A percentile compares a stretch with the other conserved stretches of the same genome.
phyloP scores from a whole-genome alignment of 2,888 invertebrate species.

The Parnassius smintheus region DNA sequence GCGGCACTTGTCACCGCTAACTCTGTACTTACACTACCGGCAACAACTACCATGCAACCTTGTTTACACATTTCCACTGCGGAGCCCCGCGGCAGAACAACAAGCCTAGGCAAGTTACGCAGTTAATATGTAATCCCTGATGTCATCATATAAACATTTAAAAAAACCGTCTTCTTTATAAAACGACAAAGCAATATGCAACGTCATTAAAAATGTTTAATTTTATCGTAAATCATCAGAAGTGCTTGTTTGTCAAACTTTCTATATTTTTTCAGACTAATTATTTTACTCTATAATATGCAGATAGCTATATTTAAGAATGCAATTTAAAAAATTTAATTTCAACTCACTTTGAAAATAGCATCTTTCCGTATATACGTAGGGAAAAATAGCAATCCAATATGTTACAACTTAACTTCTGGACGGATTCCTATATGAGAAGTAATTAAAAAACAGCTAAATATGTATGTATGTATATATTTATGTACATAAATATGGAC shows the following conservation, averaged over 20 bases:
- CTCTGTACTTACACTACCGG: neutral
- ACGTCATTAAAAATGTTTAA: neutral
- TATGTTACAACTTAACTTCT: constrained; percentile 49
- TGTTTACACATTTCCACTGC: neutral
- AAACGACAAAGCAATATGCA: too few species aligned
- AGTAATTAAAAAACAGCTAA: neutral
- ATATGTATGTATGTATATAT: neutral
- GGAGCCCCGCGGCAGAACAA: neutral
- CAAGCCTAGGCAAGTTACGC: too few species aligned
- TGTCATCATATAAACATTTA: too few species aligned
- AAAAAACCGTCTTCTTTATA: too few species aligned
- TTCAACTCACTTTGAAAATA: neutral
- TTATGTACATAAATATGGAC: neutral
- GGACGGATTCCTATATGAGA: constrained; percentile 61
- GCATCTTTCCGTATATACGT: neutral
- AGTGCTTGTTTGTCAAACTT: constrained; percentile 1
- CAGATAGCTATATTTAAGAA: neutral
- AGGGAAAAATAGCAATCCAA: neutral
- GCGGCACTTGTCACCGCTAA: neutral
- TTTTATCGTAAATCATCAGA: constrained; percentile 2
- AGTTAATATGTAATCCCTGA: too few species aligned
- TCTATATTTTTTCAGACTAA: neutral
- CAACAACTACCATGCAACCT: neutral
- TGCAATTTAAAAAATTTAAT: neutral
- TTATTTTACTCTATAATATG: neutral